Base-by-base conservation (phyloP, 2,888 invertebrate genomes). In the Eupithecia subumbrata region DNA sequence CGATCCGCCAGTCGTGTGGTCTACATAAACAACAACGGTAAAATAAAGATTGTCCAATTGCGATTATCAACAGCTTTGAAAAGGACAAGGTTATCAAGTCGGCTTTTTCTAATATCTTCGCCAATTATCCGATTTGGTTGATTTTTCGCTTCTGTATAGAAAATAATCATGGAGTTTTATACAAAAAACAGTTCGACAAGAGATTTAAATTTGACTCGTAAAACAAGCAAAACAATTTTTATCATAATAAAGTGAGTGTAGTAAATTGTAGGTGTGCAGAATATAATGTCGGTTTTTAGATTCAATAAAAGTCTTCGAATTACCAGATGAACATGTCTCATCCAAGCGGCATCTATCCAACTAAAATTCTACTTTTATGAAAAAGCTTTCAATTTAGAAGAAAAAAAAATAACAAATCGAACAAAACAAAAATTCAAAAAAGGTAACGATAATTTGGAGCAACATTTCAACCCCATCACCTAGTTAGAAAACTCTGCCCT, bases 391-490 rank as follows among this genome's bases (percentile, higher is more conserved):
- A n/a, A 52, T 52, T n/a, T 48, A 5, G n/a, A 18, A 43, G 43
- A 18, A 48, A 7, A 48, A 48, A 18, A 18, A 11, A 18, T n/a
- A 48, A 48, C 48, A 7, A 7, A 5, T 45, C 4, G 18, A n/a
- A 48, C 0, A 16, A 2, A 22, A 22, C 56, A 22, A 56, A 22
- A 56, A 22, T 12, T 12, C 5, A 25, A 60, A 25, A 60, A 56
- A 25, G 12, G 22, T 12, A 30, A 63, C n/a, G 37, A 40, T 66
- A 37, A 63, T 63, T 66, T 14, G 34, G 8, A 9, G 37, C 18
- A 66, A 69, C 56, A 45, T 77, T 75, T 71, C 48, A 72, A 76
- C 63, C 73, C 77, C 77, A 72, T 77, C 74, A 79, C 80, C 78
- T 74, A 77, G 69, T 81, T 79, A 69, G 52, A 22, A 73, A 64